Evolutionary conservation across 2,888 invertebrate genomes (phyloP), one percentile per base, ranked within the genome.

Genomic region (Ennomos erosarius): DNA sequence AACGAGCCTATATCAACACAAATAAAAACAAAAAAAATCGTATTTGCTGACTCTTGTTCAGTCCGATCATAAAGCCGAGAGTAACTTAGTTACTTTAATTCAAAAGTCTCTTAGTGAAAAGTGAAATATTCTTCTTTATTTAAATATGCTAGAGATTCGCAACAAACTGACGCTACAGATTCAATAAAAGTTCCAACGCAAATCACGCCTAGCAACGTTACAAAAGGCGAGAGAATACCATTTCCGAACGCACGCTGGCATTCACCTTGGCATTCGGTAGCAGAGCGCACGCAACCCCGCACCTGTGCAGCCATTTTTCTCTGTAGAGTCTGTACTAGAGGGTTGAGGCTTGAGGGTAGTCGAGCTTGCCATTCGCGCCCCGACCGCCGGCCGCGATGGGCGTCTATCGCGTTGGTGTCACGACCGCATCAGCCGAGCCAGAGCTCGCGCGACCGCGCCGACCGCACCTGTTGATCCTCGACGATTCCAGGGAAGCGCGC

Each of bases 401-500:
- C 84, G 92, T 90, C 64, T 71, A 79, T 76, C 82, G 82, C 76
- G 77, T 80, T 76, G 79, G 54, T 40, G 68, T 71, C 79, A 68
- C 83, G 76, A 79, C 73, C 84, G 81, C 53, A 55, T 64, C 61
- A 62, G 68, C 65, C 61, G 66, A 66, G 68, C 67, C 68, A 16
- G 68, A 67, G 78, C 79, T 78, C 74, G 78, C 70, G 71, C 74
- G 73, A 62, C 79, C 79, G 68, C 82, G 83, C 59, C 88, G 84
- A 59, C 88, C 88, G 67, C 88, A 91, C 91, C 88, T 91, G 90
- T 90, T 92, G 89, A 90, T 92, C 70, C 85, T 91, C 69, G 91
- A 90, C 86, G 84, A 90, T 70, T 85, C 90, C 72, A 82, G 88
- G 70, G 87, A 89, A 76, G 75, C 84, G 66, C 84, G 85, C 73